Base-by-base conservation (phyloP, 2,797 vertebrate genomes). In the Octomys mimax region DNA sequence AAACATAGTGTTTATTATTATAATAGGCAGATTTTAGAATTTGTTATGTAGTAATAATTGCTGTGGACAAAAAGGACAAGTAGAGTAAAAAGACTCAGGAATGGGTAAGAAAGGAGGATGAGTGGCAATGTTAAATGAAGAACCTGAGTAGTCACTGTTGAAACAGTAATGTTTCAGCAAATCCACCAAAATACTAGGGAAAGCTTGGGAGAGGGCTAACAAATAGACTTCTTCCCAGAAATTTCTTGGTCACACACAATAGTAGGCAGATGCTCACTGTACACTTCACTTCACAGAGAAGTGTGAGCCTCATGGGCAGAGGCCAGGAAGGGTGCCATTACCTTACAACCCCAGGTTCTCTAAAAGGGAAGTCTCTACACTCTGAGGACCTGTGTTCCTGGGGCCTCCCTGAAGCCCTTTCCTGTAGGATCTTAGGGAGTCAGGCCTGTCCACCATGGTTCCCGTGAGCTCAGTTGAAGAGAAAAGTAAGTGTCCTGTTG, bases 21-120 rank as follows among this genome's bases (percentile, higher is more conserved):
- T 39, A 78, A 39, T 80, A 64, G 86, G 19, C 78, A 59, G 87
- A 66, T 91, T 87, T 13, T 39, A 12, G 82, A 21, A 5, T 77
- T 82, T 94, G 68, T 80, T 92, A 79, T n/a, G 49, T 71, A 54
- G 46, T 89, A 70, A 81, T 78, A 57, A 80, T 88, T 71, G 19
- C 79, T 93, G 7, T 75, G 61, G 10, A 78, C 86, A 59, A 49
- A 64, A 91, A 73, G 54, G 78, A n/a, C 13, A 64, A 89, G 19
- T 54, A 92, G 81, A 80, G 33, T 78, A 57, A 82, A 28, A 57
- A 18, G 57, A 88, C 28, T 75, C 31, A 7, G 46, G 62, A 89
- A 52, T 61, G 42, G 31, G 13, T 64, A 80, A 36, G 54, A 31
- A 6, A 79, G 5, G 49, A 84, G 18, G 14, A 52, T 64, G 21